Evolutionary conservation across 2,888 invertebrate species (phyloP), one percentile per base, ranked within the genome.

Genomic region (Barypeithes pellucidus): DNA sequence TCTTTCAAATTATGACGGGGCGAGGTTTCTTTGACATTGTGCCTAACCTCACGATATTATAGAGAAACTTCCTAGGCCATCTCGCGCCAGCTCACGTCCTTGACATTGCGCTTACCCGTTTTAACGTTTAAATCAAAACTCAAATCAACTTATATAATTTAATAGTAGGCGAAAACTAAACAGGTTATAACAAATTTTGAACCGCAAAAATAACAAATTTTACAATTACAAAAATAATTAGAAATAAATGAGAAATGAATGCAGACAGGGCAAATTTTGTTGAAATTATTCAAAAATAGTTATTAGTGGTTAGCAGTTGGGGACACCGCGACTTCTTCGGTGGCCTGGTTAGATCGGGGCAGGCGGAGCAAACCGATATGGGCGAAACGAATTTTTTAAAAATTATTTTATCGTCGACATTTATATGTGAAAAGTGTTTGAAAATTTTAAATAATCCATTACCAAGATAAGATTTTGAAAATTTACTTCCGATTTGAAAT

Each of bases 151-250:
- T 66, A 70, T 73, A 66, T 61, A 66, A 73, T 73, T 73, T 73
- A 73, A 73, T 73, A 73, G n/a, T 73, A 73, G 69, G 36, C 69
- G n/a, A n/a, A n/a, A 73, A 73, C 70, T 69, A 73, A 70, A 69
- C 65, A 68, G 39, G 43, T 59, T 39, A 65, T 67, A 73, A 73
- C 69, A 69, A 73, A 73, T 73, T 73, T 73, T 22, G 73, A 73
- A 73, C 66, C 73, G 69, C 67, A 70, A 66, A 68, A 65, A 63
- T 69, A 73, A 63, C 68, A 61, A 70, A 54, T 74, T 70, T 66
- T 22, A 67, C 59, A 68, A 75, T 36, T n/a, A 72, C 33, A 75
- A 73, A 57, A 70, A 69, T 41, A 57, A 54, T 57, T 20, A 67
- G 24, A 54, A 54, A 54, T 59, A 43, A 22, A 47, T 62, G 24